phyloP scores from a whole-genome alignment of 2,113 vertebrate genomes.

The Stercorarius parasiticus region DNA sequence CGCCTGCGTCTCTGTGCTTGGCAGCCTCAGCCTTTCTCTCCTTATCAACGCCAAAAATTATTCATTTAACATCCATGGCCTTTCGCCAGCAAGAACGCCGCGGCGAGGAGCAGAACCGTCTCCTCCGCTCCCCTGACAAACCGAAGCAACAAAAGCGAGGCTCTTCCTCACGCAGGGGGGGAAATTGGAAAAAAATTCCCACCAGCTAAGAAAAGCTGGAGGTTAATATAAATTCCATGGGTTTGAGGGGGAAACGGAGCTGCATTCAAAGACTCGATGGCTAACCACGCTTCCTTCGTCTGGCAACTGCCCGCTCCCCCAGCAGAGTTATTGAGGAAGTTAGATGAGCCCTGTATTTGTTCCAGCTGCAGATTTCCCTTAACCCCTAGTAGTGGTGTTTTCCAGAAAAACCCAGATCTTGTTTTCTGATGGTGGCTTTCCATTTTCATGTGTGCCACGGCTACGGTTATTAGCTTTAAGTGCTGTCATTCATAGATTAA shows the following conservation, averaged over 20 bases:
- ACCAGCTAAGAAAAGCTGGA: slow-evolving; percentile 24
- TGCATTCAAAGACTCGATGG: slow-evolving; percentile 40
- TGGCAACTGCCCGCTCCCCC: slow-evolving; percentile 51
- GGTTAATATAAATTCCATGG: slow-evolving; percentile 71
- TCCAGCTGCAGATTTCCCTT: slow-evolving; percentile 75
- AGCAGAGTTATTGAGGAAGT: slow-evolving; percentile 69
- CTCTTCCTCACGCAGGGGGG: not conserved
- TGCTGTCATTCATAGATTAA: not conserved
- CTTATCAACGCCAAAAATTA: not conserved
- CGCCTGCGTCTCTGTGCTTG: not conserved
- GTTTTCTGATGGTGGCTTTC: slow-evolving; percentile 11
- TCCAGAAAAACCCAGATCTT: not conserved
- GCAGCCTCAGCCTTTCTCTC: not conserved
- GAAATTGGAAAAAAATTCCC: not conserved
- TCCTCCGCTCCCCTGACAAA: fast-evolving
- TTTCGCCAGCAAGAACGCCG: fast-evolving
- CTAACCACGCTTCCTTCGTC: slow-evolving; percentile 66
- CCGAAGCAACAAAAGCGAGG: not conserved
- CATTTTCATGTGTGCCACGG: not conserved
- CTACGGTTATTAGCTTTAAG: not conserved
- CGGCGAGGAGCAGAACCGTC: fast-evolving
- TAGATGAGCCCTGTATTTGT: slow-evolving; percentile 55
- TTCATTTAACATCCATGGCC: not conserved
- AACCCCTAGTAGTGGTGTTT: slow-evolving; percentile 44
- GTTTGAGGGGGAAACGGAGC: slow-evolving; percentile 5